These are phyloP conservation scores for Calvadosia cruxmelitensis DNA, from an alignment of 30 jellyfish, hydroid and myxozoan species.

Conservation along the genomic window DNA sequence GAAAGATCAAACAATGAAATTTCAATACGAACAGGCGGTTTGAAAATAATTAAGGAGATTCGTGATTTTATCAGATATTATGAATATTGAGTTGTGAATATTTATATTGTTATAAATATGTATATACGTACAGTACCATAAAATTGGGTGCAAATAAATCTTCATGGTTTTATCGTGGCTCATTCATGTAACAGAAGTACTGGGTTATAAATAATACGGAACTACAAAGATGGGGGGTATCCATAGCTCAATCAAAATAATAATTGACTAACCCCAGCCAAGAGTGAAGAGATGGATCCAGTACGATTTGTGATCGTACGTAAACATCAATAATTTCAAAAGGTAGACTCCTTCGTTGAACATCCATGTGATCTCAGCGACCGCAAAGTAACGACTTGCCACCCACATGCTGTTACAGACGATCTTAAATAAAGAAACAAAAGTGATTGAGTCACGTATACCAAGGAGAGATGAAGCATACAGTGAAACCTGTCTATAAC, in stretches of 20 bases:
- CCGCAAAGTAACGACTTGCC: slow-evolving; percentile 31
- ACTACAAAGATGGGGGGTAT: not conserved
- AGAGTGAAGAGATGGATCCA: slow-evolving; percentile 33
- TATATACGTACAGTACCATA: not conserved
- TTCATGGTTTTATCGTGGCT: not conserved
- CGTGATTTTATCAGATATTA: not conserved
- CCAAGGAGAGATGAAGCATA: too few species aligned
- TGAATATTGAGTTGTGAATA: not conserved
- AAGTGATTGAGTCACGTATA: too few species aligned
- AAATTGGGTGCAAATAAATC: not conserved
- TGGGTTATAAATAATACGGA: not conserved
- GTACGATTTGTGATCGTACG: slow-evolving; percentile 30
- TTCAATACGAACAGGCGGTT: too few species aligned
- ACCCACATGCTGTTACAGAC: slow-evolving; percentile 39
- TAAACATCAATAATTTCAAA: slow-evolving; percentile 40
- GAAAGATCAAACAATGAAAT: too few species aligned
- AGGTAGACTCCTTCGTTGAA: slow-evolving; percentile 71
- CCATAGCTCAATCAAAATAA: not conserved
- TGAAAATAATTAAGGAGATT: too few species aligned
- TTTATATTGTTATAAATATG: not conserved
- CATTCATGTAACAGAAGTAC: not conserved
- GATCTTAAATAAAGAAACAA: too few species aligned
- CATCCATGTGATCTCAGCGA: slow-evolving; percentile 72
- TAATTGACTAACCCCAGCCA: slow-evolving; percentile 69
- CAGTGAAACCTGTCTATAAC: too few species aligned